phyloP scores from a whole-genome alignment of 2,113 vertebrate species.

The Mellivora capensis region DNA sequence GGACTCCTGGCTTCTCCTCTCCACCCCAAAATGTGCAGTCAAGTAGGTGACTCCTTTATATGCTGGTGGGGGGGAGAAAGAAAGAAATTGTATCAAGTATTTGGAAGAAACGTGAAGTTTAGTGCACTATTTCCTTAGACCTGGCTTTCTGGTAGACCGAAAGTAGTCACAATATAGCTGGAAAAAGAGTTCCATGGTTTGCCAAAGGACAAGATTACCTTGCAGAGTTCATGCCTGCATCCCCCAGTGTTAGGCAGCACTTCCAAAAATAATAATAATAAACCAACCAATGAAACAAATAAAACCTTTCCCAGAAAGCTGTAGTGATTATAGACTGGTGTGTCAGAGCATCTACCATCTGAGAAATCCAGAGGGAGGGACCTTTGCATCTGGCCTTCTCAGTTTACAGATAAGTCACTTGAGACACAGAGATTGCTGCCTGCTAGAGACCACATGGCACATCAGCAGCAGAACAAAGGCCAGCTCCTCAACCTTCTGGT shows the following conservation, averaged over 20 bases:
- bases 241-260: neutral
- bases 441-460: neutral
- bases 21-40: neutral
- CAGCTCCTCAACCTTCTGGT: neutral
- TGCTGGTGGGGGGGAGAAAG: too few relatives aligned
- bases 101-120: neutral
- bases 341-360: neutral
- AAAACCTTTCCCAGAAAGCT: neutral
- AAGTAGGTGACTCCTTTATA: neutral
- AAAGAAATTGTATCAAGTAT: neutral
- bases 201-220: neutral
- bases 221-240: neutral
- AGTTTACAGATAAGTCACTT: neutral
- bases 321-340: neutral
- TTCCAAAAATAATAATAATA: neutral
- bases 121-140: neutral
- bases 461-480: neutral
- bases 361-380: neutral
- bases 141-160: neutral
- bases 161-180: neutral
- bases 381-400: neutral
- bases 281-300: neutral
- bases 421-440: neutral
- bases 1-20: neutral
- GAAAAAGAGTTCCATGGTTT: neutral